phyloP scores from a whole-genome alignment of 2,797 vertebrate genomes.

The Enteromius afrohamiltoni region DNA sequence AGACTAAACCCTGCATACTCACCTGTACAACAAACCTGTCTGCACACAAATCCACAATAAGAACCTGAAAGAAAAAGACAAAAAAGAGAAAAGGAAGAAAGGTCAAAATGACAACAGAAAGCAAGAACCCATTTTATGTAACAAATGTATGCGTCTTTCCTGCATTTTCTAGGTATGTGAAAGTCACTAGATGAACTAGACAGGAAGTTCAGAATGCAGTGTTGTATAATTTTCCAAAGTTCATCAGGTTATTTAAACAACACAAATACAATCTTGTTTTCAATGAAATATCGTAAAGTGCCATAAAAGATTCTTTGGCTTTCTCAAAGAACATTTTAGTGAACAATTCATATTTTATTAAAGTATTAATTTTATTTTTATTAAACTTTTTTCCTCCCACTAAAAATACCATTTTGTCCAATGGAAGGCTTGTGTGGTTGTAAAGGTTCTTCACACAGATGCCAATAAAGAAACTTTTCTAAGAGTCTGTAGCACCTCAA shows the following conservation, averaged over 20 bases:
- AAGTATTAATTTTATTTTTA: too few species aligned
- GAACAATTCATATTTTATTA: neutral
- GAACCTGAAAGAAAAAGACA: constrained; percentile 81
- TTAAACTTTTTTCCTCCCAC: too few species aligned
- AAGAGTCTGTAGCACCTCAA: neutral
- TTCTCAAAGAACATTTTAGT: neutral
- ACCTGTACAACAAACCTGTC: constrained; percentile 95
- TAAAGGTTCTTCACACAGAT: neutral
- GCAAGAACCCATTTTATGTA: neutral
- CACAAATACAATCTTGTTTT: neutral
- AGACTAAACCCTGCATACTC: constrained; percentile 53
- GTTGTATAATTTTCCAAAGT: neutral
- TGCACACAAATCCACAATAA: constrained; percentile 94
- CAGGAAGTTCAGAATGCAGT: neutral
- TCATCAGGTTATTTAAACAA: constrained; percentile 2
- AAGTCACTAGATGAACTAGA: constrained; percentile 13
- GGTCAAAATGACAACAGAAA: neutral
- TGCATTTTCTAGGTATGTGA: neutral
- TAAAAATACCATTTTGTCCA: neutral
- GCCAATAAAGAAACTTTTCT: neutral
- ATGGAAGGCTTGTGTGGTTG: neutral
- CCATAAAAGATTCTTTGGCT: neutral
- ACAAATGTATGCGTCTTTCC: neutral
- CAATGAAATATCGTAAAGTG: neutral
- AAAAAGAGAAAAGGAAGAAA: constrained; percentile 12